Evolutionary conservation across 1,140 invertebrate species (phyloP), one percentile per base, ranked within the genome.

Genomic region (Orius insidiosus): DNA sequence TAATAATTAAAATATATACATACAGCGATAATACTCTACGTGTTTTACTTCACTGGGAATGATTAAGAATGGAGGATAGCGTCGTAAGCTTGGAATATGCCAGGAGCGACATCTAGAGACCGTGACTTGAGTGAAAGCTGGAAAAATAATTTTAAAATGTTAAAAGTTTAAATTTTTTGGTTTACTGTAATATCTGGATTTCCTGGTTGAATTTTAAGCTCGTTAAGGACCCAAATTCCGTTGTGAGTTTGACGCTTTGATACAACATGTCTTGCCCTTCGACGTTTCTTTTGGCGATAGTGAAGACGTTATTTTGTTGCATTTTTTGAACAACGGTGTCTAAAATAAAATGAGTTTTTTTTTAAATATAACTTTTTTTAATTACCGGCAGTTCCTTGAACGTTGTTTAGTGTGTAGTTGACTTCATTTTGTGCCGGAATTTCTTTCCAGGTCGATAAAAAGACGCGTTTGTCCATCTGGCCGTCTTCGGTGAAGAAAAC

Each of bases 211-310:
- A 98, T 76, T 65, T 98, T 98, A 19, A 98, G 70, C 63, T 98
- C 95, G 34, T 92, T 76, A 3, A 98, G 68, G 10, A 98, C 87
- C 90, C 90, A 97, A 55, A 98, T 94, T 55, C 88, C 89, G 65
- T 98, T 98, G 87, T 92, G 16, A 98, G 70, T 64, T 96, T 96
- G 2, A 98, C 68, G 0, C 92, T 96, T 60, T 98, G 94, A 67
- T 98, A 98, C 2, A 98, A 71, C 90, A 98, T 97, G 59, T 99
- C 94, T 64, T 98, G 92, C 1, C 94, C 94, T 65, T 99, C 95
- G 0, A 98, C 93, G 63, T 94, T 97, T 38, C 94, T 72, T 62
- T 97, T 97, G n/a, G 95, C 94, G 59, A 98, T 96, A 1, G 95
- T 99, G 61, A 96, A 98, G 2, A 98, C 80, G 63, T 98, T 98